Percentiles rank a stretch among this genome's conserved stretches.
Conservation (phyloP, 2,888 invertebrate species). For the Rhagium mordax region DNA sequence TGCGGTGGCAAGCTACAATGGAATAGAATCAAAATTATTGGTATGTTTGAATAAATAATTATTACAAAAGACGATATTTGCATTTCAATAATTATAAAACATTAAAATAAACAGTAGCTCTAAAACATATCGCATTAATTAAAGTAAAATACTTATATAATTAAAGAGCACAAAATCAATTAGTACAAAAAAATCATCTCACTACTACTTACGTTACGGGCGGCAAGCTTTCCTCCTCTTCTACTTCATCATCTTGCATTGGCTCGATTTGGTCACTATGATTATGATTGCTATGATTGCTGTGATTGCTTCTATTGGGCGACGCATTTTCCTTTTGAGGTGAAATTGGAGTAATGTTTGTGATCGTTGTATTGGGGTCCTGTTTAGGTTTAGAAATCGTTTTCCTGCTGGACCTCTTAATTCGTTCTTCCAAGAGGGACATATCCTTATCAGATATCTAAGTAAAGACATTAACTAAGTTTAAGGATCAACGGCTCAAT, state of each 20-base stretch:
- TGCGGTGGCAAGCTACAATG: constrained; percentile 66
- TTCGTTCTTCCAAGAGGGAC: constrained; percentile 94
- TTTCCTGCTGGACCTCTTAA: constrained; percentile 89
- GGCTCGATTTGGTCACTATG: constrained; percentile 61
- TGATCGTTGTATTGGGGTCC: constrained; percentile 44
- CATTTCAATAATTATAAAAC: too few relatives aligned
- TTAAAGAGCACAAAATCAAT: constrained; percentile 5
- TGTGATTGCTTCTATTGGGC: constrained; percentile 37
- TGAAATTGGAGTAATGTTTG: constrained; percentile 36
- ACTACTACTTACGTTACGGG: constrained; percentile 54
- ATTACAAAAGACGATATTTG: too few relatives aligned
- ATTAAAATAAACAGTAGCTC: too few relatives aligned
- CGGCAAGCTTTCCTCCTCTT: constrained; percentile 57
- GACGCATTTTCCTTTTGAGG: constrained; percentile 50
- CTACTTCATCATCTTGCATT: constrained; percentile 63
- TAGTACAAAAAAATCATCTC: background rate
- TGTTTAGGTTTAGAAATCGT: constrained; percentile 66
- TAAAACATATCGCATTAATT: too few relatives aligned
- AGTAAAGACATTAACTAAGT: constrained; percentile 5
- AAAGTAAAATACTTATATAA: too few relatives aligned
- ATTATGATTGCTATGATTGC: constrained; percentile 21
- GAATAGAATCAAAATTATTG: too few relatives aligned
- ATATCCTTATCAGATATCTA: constrained; percentile 95
- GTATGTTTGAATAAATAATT: too few relatives aligned
- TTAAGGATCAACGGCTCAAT: too few relatives aligned